Evolutionary conservation across 37 sponge, comb jelly and placozoan species (phyloP), one percentile per base, ranked within the genome.

Genomic region (Chondrosia reniformis): DNA sequence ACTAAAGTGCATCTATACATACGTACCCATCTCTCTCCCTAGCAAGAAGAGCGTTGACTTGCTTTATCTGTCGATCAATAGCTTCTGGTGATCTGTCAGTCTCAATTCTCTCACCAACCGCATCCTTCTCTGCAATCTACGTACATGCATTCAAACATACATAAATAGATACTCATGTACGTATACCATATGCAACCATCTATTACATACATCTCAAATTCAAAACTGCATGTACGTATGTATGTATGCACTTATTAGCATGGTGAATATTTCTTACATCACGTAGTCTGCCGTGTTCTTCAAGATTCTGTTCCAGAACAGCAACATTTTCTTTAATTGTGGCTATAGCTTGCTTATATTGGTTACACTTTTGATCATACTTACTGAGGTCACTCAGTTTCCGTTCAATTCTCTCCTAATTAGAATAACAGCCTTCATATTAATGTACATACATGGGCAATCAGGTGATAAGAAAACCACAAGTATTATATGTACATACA

Each of bases 31-130:
- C 72, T 40, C 24, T 38, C 44, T 69, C 72, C 25, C 22, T 31
- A 38, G 72, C 72, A 19, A 69, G 24, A 13, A 69, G 31, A 21
- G 41, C 10, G 2, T 19, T 36, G 22, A 69, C 4, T 44, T 69
- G 72, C 43, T 69, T 69, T 36, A 93, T 93, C 86, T 93, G 89
- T 21, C 76, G 37, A 58, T 80, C 76, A 28, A 93, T 77, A 31
- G 74, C 79, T 36, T 76, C 72, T 0, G 80, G 49, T 33, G 81
- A 28, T 10, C 84, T 32, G 21, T 63, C 33, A 12, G 86, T 90
- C 52, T 79, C 83, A 31, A 90, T 76, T 21, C 83, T 43, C 52
- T 69, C 72, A 41, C 77, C 78, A 74, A 78, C 77, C 45, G 64
- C 74, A 63, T 74, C 38, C 31, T 28, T 38, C 21, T 69, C 72